phyloP scores from a whole-genome alignment of 2,797 vertebrate genomes.

The Chaetophractus vellerosus region DNA sequence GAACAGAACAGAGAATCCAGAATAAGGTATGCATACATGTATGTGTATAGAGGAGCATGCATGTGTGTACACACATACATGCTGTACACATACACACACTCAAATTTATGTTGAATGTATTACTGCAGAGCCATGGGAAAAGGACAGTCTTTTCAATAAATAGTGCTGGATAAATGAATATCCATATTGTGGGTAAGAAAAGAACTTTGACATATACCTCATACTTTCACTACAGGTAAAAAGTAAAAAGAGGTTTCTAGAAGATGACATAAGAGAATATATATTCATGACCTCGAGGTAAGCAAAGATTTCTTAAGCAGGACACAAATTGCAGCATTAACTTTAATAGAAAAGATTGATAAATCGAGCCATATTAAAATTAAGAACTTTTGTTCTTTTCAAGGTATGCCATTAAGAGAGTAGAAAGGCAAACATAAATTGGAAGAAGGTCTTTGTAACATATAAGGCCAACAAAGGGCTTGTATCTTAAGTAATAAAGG shows the following conservation, averaged over 20 bases:
- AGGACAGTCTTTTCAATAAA: not conserved
- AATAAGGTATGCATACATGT: not conserved
- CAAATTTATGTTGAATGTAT: not conserved
- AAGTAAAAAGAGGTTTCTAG: not conserved
- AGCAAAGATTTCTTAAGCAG: not conserved
- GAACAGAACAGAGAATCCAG: conserved; percentile 15
- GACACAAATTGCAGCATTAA: not conserved
- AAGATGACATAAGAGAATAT: not conserved
- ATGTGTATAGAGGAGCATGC: not conserved
- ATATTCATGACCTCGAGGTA: not conserved
- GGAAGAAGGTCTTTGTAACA: not conserved
- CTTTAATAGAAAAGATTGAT: not conserved
- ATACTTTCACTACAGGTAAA: not conserved
- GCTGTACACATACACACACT: not conserved
- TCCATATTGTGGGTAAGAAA: not conserved
- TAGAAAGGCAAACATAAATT: not conserved
- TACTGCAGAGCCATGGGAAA: not conserved
- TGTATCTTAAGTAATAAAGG: conserved; percentile 1
- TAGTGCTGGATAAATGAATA: not conserved
- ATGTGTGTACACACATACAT: not conserved
- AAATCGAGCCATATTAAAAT: conserved; percentile 17
- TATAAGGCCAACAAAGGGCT: not conserved
- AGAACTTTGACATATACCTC: not conserved
- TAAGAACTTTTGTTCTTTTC: not conserved
- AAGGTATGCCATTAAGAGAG: not conserved